Evolutionary conservation across 2,113 vertebrate genomes (phyloP), one percentile per base, ranked within the genome.

Genomic region (Alethe castanea): DNA sequence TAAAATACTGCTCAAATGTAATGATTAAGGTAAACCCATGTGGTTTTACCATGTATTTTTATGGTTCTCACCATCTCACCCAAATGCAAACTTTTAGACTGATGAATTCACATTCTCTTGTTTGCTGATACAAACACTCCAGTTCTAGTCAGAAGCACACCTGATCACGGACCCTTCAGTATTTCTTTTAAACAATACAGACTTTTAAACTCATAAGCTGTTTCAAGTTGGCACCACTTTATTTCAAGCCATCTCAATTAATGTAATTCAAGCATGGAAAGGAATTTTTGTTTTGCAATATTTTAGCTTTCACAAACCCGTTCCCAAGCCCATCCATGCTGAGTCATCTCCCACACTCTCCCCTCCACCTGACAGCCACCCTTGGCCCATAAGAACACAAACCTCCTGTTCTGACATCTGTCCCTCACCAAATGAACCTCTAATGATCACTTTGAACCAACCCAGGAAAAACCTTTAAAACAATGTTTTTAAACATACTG

Each of bases 331-430:
- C 57, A 31, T 61, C 33, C 54, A 33, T 0, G 8, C 64, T 7
- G 22, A 71, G 52, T 60, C 47, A 25, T 5, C 26, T 60, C 66
- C 50, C 7, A 13, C 10, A 4, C 17, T 28, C 38, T 70, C 25
- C n/a, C 31, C 2, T 6, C 31, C 35, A 50, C 29, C 48, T 5
- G 2, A 28, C 8, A 54, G 69, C 18, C 0, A 0, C 23, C 1
- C 2, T 19, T 4, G 29, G 54, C 72, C 64, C 4, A 1, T 11
- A 22, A 11, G 23, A 79, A 57, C 19, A 22, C 57, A 69, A 76
- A 35, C 9, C 25, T 48, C 38, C 50, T 42, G 33, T 70, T 83
- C 12, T 35, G 78, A 35, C 62, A 67, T 25, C 50, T 54, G 19
- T 8, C 48, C n/a, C 23, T 69, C 31, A 47, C n/a, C 44, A 90